Evolutionary conservation across 2,113 vertebrate species (phyloP), one percentile per base, ranked within the genome.

Genomic region (Notothenia rossii): DNA sequence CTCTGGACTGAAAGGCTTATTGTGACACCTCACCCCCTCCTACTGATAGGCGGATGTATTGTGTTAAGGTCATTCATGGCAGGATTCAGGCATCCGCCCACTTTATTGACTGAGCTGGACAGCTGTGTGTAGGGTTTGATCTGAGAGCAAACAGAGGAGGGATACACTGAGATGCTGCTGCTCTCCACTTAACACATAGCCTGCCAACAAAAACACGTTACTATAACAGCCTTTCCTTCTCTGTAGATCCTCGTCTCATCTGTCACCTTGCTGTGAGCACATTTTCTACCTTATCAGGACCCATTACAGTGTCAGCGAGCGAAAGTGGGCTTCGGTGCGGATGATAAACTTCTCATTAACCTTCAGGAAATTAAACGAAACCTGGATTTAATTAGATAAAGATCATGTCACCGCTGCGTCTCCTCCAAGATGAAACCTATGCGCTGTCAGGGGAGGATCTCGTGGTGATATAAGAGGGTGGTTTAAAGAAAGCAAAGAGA

Each of bases 301-400:
- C 25, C 12, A 7, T 82, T 71, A 40, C 58, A n/a, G 75, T 85
- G 84, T 84, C 49, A 85, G 79, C 36, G 49, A 81, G 84, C 11
- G 48, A 90, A 90, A 90, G 88, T 84, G 79, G 77, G 86, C 77
- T 89, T 85, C 83, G 85, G 67, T 59, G 50, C 46, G 14, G 81
- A 86, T 87, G 86, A 88, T 91, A 92, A 93, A 93, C 87, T 87
- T 86, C 87, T 93, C 89, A 93, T 94, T 94, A 94, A 94, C 87
- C 88, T 92, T 90, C 83, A 89, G 89, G 89, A 92, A 90, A 93
- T 91, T 82, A 87, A 91, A 91, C 18, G 77, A 86, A 91, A 91
- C 86, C 88, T 74, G 88, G 85, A 92, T 91, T 91, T 90, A 92
- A 94, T 94, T 89, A 89, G 91, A 86, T 90, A 88, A 89, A 90